These are phyloP conservation scores for Cladorhizidae sp. DNA, from an alignment of 37 sponge, comb jelly and placozoan species.

Conservation along the genomic window DNA sequence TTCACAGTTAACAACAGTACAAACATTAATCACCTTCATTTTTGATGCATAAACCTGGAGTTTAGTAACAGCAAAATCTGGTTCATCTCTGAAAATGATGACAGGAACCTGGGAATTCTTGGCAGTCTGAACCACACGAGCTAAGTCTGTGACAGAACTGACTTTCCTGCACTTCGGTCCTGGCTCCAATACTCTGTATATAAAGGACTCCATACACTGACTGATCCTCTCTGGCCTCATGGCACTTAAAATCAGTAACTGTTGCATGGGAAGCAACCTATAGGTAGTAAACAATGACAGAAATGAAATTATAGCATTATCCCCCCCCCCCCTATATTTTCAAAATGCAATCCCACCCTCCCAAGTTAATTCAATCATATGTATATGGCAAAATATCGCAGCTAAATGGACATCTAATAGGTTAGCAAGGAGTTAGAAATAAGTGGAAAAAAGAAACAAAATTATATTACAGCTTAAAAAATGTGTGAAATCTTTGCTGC, in stretches of 20 bases:
- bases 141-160: conserved; percentile 25
- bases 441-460: no score
- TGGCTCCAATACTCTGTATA: conserved; percentile 32
- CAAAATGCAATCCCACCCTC: no score
- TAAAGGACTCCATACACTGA: conserved; percentile 42
- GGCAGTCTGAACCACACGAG: conserved; percentile 8
- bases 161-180: conserved; percentile 15
- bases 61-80: conserved; percentile 26
- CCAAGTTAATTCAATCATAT: no score
- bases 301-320: no score
- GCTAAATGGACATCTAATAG: no score
- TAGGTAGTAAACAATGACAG: background rate
- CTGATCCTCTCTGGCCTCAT: conserved; percentile 70
- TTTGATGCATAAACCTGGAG: conserved; percentile 33
- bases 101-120: conserved; percentile 14
- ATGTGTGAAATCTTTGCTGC: no score
- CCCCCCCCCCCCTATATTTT: no score
- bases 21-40: conserved; percentile 18
- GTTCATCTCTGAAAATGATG: conserved; percentile 57
- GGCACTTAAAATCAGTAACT: conserved; percentile 45
- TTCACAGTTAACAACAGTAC: no score
- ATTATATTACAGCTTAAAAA: no score
- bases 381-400: no score
- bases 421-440: no score
- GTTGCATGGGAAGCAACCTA: conserved; percentile 65